Base-by-base conservation (phyloP, 1,140 invertebrate species). In the Oryctes rhinoceros region DNA sequence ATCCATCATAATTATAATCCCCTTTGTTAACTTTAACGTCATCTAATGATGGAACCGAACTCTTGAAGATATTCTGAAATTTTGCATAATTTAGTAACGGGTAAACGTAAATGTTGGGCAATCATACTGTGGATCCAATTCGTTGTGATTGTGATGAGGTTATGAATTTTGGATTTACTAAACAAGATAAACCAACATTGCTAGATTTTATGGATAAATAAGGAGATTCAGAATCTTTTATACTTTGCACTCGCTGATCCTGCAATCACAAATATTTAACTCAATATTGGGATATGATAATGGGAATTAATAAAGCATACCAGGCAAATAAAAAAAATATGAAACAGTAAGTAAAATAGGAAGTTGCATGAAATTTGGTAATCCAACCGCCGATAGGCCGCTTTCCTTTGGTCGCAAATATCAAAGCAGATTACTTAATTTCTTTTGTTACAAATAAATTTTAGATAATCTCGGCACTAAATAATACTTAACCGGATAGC, bases 1-100 rank as follows among this genome's bases (percentile, higher is more conserved):
- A 80, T 49, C 85, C 85, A 77, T 85, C 79, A 79, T 85, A 85
- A 76, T 44, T 44, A 76, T 76, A 76, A 5, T 44, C 44, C 4
- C 35, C 5, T 4, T 80, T 62, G n/a, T 24, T 59, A 7, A 47
- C n/a, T 44, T 39, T 49, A 35, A 59, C n/a, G 18, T 6, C 3
- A 18, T 77, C 9, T n/a, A 76, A 79, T 67, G 20, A 71, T 20
- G 20, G 9, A 2, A 13, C 65, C 30, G 65, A 6, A 37, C 35
- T 71, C 20, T 71, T 71, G 24, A 71, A 71, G 7, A 71, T 71
- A 15, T 13, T 71, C 65, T 71, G 35, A 71, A 71, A 71, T 67
- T n/a, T 35, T 71, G 24, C 35, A 35, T 71, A 37, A 18, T 71
- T 30, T 35, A 9, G 37, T 35, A 71, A 35, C 7, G 11, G 7